Evolutionary conservation across 2,888 invertebrate genomes (phyloP), one percentile per base, ranked within the genome.

Genomic region (Hirtodrosophila confusa): DNA sequence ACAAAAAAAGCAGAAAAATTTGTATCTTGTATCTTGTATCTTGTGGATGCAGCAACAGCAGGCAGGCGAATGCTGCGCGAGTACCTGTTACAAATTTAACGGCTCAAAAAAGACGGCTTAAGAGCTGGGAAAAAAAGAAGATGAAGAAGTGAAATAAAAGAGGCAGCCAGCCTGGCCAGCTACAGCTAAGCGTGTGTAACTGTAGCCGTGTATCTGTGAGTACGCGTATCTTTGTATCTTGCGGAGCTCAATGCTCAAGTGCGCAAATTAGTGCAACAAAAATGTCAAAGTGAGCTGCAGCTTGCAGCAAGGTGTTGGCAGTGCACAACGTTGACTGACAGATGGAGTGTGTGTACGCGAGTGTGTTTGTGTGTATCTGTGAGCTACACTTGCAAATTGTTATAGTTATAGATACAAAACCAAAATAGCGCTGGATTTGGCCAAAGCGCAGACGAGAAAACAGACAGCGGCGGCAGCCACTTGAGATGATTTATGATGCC

Each of bases 401-500:
- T 75, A 57, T 77, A 75, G 72, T 57, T 79, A 64, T 70, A 72
- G 75, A 71, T 74, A 80, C 68, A 72, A 74, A 73, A 70, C 56
- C 69, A 50, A 72, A 71, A 71, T 70, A 75, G 69, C 71, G 53
- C 31, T 8, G 76, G 69, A 75, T 66, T 69, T 75, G 58, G 55
- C 31, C 58, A 37, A 48, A 58, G 63, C 58, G 47, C 49, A 69
- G 61, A 50, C 39, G 49, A 36, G 47, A 33, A 40, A 45, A 39
- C 40, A 61, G 43, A 33, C 55, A 58, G 58, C 58, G 48, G 44
- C 57, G 44, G 63, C 71, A 66, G 73, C 75, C 69, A 73, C 89
- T 89, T 88, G 83, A 89, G 80, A 84, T 89, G 89, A 89, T 89
- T 89, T 89, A 89, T 89, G 89, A 89, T 88, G 89, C 72, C 70